phyloP scores from a whole-genome alignment of 2,797 vertebrate genomes.

The Halcyon chelicuti region DNA sequence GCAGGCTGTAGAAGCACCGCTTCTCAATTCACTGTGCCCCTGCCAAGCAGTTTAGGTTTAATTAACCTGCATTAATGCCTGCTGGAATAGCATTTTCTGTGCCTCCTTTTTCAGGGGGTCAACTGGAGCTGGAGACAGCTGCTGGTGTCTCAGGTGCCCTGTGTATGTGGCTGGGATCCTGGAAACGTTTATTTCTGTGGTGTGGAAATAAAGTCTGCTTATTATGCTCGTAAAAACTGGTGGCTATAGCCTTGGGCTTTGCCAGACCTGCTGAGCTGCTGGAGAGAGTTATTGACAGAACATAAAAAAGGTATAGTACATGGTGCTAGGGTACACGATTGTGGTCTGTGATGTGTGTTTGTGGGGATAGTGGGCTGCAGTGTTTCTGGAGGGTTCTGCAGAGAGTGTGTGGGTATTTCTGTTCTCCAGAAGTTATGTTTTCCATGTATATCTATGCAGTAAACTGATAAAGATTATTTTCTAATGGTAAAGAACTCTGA shows the following conservation, averaged over 20 bases:
- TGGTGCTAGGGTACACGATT: background rate
- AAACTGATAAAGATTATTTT: background rate
- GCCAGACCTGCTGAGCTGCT: slow-evolving; percentile 41
- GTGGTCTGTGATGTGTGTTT: background rate
- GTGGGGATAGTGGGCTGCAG: background rate
- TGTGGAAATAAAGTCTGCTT: slow-evolving; percentile 59
- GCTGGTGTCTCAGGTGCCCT: slow-evolving; percentile 47
- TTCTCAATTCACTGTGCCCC: slow-evolving; percentile 1
- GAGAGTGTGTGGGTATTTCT: background rate
- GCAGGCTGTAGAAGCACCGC: background rate
- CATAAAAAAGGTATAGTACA: background rate
- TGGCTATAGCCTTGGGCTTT: slow-evolving; percentile 46
- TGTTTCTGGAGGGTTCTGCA: background rate
- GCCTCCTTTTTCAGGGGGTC: slow-evolving; percentile 48
- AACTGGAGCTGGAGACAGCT: slow-evolving; percentile 41
- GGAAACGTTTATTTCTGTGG: slow-evolving; percentile 21
- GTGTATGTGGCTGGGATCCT: slow-evolving; percentile 38
- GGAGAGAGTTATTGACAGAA: slow-evolving; percentile 39
- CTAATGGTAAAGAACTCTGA: background rate
- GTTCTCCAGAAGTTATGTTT: background rate
- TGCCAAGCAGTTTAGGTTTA: slow-evolving; percentile 59
- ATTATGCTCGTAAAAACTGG: slow-evolving; percentile 8
- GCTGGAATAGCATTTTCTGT: slow-evolving; percentile 25
- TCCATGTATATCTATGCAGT: background rate
- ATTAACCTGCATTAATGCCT: slow-evolving; percentile 72